Base-by-base conservation (phyloP, 2,888 invertebrate species). In the Epsilonema sp. region DNA sequence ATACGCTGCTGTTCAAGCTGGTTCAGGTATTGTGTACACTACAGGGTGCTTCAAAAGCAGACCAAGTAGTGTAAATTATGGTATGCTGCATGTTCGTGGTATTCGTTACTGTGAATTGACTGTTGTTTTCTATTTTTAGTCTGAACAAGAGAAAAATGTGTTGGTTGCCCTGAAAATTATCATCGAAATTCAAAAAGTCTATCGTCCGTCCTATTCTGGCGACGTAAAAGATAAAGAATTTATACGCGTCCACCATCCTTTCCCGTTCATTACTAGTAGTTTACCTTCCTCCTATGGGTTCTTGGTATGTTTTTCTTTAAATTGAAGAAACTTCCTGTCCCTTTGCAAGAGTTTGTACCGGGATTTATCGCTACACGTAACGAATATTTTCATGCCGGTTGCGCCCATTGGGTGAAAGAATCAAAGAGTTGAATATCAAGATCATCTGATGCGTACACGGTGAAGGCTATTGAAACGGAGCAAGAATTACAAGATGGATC, bases 101-200 rank as follows among this genome's bases (percentile, higher is more conserved):
- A 37, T 36, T 16, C n/a, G 11, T 37, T 19, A 37, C 16, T 51
- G 16, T 37, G 26, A 37, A 36, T 25, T 36, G n/a, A 11, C 8
- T 4, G n/a, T n/a, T 19, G n/a, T 23, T n/a, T 52, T 26, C 37
- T 47, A 22, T 25, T 54, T 61, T 26, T 53, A 70, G 71, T 80
- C 80, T 42, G 97, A 97, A 65, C 97, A 97, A 69, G 97, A 97
- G 67, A 92, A 92, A 65, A 97, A 97, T 73, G 92, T 90, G 4
- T 70, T 92, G 45, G 83, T 94, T 2, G 89, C 90, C 61, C 71
- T 97, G 48, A 78, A 92, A 59, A 87, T 97, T 50, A 87, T 97
- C 56, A 89, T 92, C 65, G 97, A 97, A 64, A 73, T 92, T 26
- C 90, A 94, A 63, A 94, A 92, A 67, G 84, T 86, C 60, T 90